Conservation (phyloP, 2,113 vertebrate genomes). For the Sinocyclocheilus anshuiensis region DNA sequence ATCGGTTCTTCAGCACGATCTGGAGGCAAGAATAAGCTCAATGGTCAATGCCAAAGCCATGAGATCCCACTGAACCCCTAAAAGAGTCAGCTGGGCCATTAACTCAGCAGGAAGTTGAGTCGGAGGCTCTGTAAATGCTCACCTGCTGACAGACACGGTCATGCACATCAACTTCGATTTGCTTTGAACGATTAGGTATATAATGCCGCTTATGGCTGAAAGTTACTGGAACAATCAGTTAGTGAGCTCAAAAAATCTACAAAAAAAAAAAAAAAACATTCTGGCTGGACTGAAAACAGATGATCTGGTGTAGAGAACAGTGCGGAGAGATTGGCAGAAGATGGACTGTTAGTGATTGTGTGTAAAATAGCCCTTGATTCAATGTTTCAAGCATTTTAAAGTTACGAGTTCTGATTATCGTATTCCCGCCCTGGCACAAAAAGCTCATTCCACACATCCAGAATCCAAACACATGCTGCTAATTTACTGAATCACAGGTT, state of each 20-base stretch:
- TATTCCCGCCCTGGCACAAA: constrained; percentile 62
- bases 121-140: background rate
- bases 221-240: background rate
- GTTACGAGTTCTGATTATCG: constrained; percentile 73
- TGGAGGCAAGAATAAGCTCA: background rate
- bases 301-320: constrained; percentile 3
- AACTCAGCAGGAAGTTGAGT: background rate
- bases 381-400: constrained; percentile 70
- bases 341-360: background rate
- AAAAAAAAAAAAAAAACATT: background rate
- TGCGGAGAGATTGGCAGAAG: background rate
- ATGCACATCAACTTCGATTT: background rate
- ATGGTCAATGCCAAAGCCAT: background rate
- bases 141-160: background rate
- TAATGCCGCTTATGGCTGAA: background rate
- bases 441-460: constrained; percentile 52
- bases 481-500: constrained; percentile 59
- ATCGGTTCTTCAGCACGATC: background rate
- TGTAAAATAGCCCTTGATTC: constrained; percentile 1
- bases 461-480: constrained; percentile 42
- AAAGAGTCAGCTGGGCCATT: background rate
- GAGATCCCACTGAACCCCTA: background rate
- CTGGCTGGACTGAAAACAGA: background rate
- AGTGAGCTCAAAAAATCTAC: background rate
- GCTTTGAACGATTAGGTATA: background rate